Evolutionary conservation across 2,888 invertebrate genomes (phyloP).

Genomic region (Gryllus longicercus): DNA sequence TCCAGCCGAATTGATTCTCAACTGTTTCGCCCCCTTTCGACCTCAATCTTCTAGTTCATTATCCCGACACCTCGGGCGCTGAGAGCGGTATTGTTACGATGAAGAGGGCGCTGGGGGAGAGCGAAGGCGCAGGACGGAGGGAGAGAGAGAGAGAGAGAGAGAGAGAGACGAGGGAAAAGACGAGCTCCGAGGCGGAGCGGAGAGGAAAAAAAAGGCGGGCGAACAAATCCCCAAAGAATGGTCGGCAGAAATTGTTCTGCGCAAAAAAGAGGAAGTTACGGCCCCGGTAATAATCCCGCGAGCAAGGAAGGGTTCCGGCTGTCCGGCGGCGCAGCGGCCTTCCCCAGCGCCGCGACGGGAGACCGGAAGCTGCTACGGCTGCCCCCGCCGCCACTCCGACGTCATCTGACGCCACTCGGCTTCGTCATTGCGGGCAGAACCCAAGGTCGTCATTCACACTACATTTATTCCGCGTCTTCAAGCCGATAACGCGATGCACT

Average conservation of each 20-base stretch:
- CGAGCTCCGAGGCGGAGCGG: neutral
- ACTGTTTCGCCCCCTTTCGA: constrained; percentile 36
- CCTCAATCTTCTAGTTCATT: constrained; percentile 37
- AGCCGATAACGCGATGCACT: too few species aligned
- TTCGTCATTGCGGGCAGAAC: too few species aligned
- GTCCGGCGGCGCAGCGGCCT: neutral
- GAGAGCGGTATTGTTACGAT: constrained; percentile 30
- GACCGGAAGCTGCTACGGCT: neutral
- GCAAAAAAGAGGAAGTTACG: neutral
- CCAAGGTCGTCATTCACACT: too few species aligned
- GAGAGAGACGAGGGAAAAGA: neutral
- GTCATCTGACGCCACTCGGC: too few species aligned
- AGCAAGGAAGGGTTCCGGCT: constrained; percentile 11
- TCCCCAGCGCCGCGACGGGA: neutral
- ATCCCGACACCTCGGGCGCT: constrained; percentile 34
- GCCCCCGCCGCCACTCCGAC: neutral
- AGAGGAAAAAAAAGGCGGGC: neutral
- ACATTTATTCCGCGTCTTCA: too few species aligned
- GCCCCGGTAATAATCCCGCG: neutral
- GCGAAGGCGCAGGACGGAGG: neutral
- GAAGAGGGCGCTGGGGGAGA: constrained; percentile 1
- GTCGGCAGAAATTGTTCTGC: constrained; percentile 1
- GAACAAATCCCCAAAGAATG: constrained; percentile 1
- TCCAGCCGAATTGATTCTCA: constrained; percentile 34
- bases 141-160: neutral